These are phyloP conservation scores for Hyposoter dolosus DNA, from an alignment of 2,888 invertebrate species.

Conservation along the genomic window DNA sequence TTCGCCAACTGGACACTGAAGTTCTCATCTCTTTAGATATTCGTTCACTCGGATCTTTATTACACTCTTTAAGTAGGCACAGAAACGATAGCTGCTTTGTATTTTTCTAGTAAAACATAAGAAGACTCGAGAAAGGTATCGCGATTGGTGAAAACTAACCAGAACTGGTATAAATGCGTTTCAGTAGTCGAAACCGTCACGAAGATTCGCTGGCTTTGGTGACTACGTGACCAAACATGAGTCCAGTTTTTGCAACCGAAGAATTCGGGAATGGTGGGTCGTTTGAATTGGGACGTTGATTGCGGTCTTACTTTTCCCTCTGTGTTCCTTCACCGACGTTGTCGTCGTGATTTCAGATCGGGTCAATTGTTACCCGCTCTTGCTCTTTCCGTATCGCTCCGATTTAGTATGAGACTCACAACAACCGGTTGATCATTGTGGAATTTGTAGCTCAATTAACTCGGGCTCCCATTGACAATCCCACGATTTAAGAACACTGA, in stretches of 20 bases:
- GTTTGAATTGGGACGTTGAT: slow-evolving; percentile 82
- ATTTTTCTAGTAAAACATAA: neutral
- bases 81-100: neutral
- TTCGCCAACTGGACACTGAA: neutral
- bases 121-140: neutral
- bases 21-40: neutral
- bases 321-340: slow-evolving; percentile 41
- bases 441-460: slow-evolving; percentile 85
- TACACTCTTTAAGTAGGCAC: neutral
- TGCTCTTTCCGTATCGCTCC: slow-evolving; percentile 69
- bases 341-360: slow-evolving; percentile 67
- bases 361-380: slow-evolving; percentile 79
- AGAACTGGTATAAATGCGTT: slow-evolving; percentile 68
- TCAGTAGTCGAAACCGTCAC: slow-evolving; percentile 41
- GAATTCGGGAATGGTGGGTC: slow-evolving; percentile 83
- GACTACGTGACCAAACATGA: slow-evolving; percentile 81
- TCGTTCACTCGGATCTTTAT: neutral
- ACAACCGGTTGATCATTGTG: slow-evolving; percentile 83
- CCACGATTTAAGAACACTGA: slow-evolving; percentile 6
- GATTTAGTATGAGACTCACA: slow-evolving; percentile 82
- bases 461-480: slow-evolving; percentile 18
- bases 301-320: slow-evolving; percentile 72
- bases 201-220: slow-evolving; percentile 62
- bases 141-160: slow-evolving; percentile 58
- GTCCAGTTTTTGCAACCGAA: slow-evolving; percentile 80